Base-by-base conservation (phyloP, 2,888 invertebrate genomes). In the Orthosia incerta region DNA sequence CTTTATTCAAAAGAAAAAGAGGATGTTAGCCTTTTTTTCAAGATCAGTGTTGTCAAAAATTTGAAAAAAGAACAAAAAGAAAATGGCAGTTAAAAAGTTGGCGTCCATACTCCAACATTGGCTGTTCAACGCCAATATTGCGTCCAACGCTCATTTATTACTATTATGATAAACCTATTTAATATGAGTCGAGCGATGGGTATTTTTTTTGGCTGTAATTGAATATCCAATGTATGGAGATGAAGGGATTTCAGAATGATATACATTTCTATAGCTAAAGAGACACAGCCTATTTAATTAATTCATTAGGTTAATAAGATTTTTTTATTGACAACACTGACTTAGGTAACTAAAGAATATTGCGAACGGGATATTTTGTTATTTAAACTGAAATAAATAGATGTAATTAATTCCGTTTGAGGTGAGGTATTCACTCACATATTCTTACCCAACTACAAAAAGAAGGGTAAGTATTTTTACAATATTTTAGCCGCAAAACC, bases 1-100 rank as follows among this genome's bases (percentile, higher is more conserved):
- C 9, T 59, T 65, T 26, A 51, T 60, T n/a, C 60, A 60, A 69
- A 51, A 53, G 48, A 76, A 76, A 76, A 59, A 48, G 39, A 74
- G 76, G 56, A 60, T 65, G 56, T 73, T 66, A 79, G 73, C 57
- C 39, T 50, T 53, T 71, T n/a, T 51, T 23, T 46, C n/a, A 60
- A 66, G 64, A 78, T 82, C 86, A 87, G 80, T 85, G 86, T 76
- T 80, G 85, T 69, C 85, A 86, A 73, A 20, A 60, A 39, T 61
- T 63, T 3, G 23, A 67, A 79, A 62, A 69, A 67, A 15, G n/a
- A 50, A 50, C 5, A 13, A 59, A 50, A 18, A 20, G n/a, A 26
- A 60, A 50, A 59, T 53, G 23, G 20, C 39, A 26, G 45, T 13
- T 57, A 26, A 46, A 51, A 20, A 66, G 23, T 57, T 63, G 55